Conservation (phyloP, 2,797 vertebrate species). For the Scolopax rusticola region DNA sequence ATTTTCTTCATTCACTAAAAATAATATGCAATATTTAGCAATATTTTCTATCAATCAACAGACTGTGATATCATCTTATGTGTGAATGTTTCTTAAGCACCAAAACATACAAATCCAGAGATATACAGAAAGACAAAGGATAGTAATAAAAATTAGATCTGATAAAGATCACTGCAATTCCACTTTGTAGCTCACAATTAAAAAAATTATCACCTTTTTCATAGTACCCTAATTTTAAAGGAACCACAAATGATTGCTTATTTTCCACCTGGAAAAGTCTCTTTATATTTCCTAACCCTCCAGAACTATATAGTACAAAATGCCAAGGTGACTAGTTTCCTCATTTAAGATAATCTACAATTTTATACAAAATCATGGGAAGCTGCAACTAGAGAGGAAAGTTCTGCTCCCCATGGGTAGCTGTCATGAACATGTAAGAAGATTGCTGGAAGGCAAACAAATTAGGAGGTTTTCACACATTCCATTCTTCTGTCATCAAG, state of each 20-base stretch:
- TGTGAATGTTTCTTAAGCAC: neutral
- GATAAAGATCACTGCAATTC: neutral
- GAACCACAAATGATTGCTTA: neutral
- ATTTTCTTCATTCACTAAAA: neutral
- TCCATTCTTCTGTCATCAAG: neutral
- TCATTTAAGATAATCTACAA: neutral
- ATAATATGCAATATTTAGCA: neutral
- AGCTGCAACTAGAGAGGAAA: neutral
- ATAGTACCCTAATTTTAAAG: neutral
- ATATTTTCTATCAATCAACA: conserved; percentile 8
- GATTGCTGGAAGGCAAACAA: neutral
- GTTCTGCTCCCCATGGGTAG: neutral
- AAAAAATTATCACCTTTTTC: neutral
- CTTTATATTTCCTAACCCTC: neutral
- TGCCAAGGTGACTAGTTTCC: neutral
- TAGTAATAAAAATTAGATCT: neutral
- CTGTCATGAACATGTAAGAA: neutral
- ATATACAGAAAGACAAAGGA: neutral
- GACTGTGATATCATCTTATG: neutral
- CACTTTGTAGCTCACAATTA: neutral
- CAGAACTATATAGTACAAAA: neutral
- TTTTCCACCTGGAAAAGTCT: neutral
- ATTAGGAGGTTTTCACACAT: neutral
- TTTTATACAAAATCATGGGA: neutral
- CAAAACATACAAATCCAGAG: neutral